Conservation (phyloP, 2,888 invertebrate genomes). For the Drosophila sordidula region DNA sequence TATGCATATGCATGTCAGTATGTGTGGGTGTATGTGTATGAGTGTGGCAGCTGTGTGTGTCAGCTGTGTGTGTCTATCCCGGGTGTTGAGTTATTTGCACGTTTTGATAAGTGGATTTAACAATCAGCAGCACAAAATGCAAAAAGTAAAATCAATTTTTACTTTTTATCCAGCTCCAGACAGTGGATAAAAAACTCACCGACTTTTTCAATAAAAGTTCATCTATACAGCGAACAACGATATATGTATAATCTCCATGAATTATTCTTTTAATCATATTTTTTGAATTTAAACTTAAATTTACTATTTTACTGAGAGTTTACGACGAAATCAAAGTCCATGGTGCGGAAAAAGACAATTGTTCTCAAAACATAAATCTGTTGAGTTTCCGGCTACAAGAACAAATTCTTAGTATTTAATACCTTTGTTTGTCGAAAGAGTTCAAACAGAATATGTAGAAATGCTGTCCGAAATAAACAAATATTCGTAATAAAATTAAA, state of each 20-base stretch:
- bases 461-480: no score
- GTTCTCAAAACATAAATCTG: neutral
- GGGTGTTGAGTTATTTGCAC: constrained; percentile 74
- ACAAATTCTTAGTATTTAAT: neutral
- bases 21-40: constrained; percentile 13
- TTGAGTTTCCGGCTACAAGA: neutral
- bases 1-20: constrained; percentile 17
- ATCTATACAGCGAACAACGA: neutral
- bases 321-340: neutral
- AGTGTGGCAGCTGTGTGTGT: constrained; percentile 17
- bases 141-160: constrained; percentile 11
- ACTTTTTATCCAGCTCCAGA: neutral
- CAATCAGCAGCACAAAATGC: constrained; percentile 43
- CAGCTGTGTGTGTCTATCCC: constrained; percentile 48
- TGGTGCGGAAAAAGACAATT: neutral
- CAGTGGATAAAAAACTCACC: constrained; percentile 17
- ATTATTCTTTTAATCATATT: neutral
- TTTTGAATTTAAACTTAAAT: neutral
- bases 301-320: neutral
- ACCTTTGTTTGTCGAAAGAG: no score
- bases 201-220: constrained; percentile 9
- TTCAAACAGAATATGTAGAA: no score
- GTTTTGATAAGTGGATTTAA: constrained; percentile 78
- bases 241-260: neutral
- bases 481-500: no score